Evolutionary conservation across 2,797 vertebrate species (phyloP).

Genomic region (Anniella stebbinsi): DNA sequence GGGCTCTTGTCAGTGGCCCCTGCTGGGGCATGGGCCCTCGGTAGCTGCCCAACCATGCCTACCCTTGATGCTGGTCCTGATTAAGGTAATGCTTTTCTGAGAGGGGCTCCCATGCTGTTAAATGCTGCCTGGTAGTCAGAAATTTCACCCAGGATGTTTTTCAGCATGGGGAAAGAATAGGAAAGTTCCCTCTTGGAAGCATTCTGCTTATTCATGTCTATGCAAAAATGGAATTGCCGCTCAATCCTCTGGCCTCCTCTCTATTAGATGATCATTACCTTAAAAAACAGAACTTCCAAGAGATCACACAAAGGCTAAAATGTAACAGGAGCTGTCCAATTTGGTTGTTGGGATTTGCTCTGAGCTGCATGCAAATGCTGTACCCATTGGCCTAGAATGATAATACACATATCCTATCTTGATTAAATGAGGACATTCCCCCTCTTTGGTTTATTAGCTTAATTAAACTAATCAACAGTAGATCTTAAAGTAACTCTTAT

Average conservation of each 20-base stretch:
- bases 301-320: not conserved
- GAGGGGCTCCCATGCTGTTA: not conserved
- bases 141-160: not conserved
- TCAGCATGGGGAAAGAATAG: not conserved
- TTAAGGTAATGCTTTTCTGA: not conserved
- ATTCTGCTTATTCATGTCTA: not conserved
- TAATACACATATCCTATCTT: not conserved
- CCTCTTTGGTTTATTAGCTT: conserved; percentile 12
- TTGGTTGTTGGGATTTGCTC: not conserved
- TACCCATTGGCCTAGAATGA: conserved; percentile 1
- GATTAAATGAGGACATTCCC: conserved; percentile 1
- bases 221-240: not conserved
- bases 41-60: no score
- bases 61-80: no score
- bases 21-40: no score
- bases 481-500: conserved; percentile 5
- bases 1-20: no score
- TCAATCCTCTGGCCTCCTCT: no score
- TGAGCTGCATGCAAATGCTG: conserved; percentile 20
- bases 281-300: not conserved
- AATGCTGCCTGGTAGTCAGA: not conserved
- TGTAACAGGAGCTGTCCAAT: not conserved
- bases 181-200: not conserved
- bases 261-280: not conserved
- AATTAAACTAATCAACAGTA: conserved; percentile 34